Percentiles rank a stretch among this genome's conserved stretches.
Evolutionary conservation across 1,140 invertebrate species (phyloP).

Genomic region (Samia ricini): DNA sequence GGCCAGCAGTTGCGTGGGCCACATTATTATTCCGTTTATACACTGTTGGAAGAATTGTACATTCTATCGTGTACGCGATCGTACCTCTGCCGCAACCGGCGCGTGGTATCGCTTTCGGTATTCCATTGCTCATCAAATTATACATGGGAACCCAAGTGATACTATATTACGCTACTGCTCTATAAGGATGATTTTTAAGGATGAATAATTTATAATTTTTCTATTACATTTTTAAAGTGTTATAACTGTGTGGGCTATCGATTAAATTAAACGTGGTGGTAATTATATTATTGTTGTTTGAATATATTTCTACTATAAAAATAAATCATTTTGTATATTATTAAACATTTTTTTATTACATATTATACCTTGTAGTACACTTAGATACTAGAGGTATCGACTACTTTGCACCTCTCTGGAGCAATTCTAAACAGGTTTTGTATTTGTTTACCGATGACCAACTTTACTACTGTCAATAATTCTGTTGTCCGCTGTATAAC

Average conservation of each 20-base stretch:
- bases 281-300: neutral
- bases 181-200: slow-evolving; percentile 17
- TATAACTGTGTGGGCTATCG: neutral
- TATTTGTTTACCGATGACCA: no score
- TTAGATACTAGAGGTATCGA: no score
- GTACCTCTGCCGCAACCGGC: slow-evolving; percentile 79
- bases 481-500: no score
- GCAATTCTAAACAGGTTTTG: no score
- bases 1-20: slow-evolving; percentile 74
- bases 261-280: neutral
- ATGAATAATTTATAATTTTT: neutral
- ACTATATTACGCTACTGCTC: slow-evolving; percentile 29
- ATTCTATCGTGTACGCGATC: slow-evolving; percentile 81
- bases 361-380: no score
- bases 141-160: slow-evolving; percentile 42
- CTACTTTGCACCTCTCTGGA: no score
- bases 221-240: no score
- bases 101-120: slow-evolving; percentile 70
- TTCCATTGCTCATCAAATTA: slow-evolving; percentile 29
- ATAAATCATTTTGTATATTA: neutral
- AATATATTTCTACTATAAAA: no score
- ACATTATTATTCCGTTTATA: slow-evolving; percentile 78
- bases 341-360: neutral
- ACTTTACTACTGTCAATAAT: no score
- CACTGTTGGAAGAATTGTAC: slow-evolving; percentile 76